Evolutionary conservation across 2,888 invertebrate species (phyloP).

Genomic region (Nomada goodeniana): DNA sequence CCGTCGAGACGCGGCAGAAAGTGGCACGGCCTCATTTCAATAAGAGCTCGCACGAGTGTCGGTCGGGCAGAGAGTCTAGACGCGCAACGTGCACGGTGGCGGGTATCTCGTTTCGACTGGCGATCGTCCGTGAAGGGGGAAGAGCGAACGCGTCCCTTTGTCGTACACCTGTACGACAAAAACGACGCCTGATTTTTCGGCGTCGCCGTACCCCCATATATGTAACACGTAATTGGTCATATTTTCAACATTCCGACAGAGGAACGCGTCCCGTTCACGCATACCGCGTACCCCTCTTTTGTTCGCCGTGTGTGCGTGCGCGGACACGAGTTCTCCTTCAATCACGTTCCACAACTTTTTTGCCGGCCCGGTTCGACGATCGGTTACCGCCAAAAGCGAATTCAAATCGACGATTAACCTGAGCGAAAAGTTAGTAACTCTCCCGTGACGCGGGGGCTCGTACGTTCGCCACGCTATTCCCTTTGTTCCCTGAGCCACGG

Average conservation of each 20-base stretch:
- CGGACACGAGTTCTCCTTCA: constrained; percentile 35
- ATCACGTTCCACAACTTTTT: constrained; percentile 57
- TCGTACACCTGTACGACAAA: constrained; percentile 55
- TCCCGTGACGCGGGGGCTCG: constrained; percentile 25
- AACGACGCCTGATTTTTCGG: constrained; percentile 60
- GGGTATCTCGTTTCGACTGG: constrained; percentile 13
- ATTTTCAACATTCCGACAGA: constrained; percentile 71
- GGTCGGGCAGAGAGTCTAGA: background rate
- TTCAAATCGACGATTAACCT: constrained; percentile 69
- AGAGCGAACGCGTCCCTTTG: constrained; percentile 7
- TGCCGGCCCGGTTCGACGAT: constrained; percentile 38
- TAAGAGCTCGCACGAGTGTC: constrained; percentile 17
- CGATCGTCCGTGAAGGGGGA: constrained; percentile 8
- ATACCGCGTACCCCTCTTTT: constrained; percentile 34
- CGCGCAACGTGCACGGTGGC: background rate
- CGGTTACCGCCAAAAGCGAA: constrained; percentile 67
- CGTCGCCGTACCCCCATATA: constrained; percentile 76
- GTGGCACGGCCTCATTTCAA: constrained; percentile 12
- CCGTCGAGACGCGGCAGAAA: background rate
- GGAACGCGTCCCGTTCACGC: constrained; percentile 61
- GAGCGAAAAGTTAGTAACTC: constrained; percentile 53
- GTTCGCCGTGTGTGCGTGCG: constrained; percentile 6
- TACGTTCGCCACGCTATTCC: constrained; percentile 44
- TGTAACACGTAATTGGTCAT: constrained; percentile 82
- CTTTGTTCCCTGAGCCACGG: constrained; percentile 28